Percentiles rank a stretch among this genome's conserved stretches.
Conservation (phyloP, 2,797 vertebrate genomes). For the Channallabes apus region DNA sequence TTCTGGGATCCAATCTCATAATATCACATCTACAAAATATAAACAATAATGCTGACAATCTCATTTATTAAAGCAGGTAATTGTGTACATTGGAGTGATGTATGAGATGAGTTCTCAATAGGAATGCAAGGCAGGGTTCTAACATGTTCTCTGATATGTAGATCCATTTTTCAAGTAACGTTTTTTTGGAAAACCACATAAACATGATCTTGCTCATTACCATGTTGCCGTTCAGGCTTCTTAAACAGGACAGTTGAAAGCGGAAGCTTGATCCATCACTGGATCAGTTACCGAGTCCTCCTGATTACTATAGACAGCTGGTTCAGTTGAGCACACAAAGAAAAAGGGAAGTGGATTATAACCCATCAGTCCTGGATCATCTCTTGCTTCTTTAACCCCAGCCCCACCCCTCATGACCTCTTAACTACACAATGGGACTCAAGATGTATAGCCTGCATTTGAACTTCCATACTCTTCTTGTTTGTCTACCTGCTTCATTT, state of each 20-base stretch:
- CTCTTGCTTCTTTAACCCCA: constrained; percentile 22
- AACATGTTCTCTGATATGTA: constrained; percentile 46
- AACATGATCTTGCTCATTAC: constrained; percentile 50
- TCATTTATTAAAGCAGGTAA: not conserved
- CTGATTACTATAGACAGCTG: constrained; percentile 49
- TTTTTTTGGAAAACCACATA: constrained; percentile 39
- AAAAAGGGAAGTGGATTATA: constrained; percentile 43
- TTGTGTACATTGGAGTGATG: not conserved
- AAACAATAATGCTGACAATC: not conserved
- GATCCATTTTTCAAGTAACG: constrained; percentile 47
- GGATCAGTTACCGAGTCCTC: constrained; percentile 52
- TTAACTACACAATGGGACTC: constrained; percentile 39
- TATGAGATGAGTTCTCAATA: constrained; percentile 23
- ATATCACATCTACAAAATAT: not conserved
- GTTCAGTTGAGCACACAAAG: constrained; percentile 49
- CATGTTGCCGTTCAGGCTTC: constrained; percentile 43
- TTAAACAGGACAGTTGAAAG: constrained; percentile 46
- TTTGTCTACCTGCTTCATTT: constrained; percentile 35
- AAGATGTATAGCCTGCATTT: constrained; percentile 42
- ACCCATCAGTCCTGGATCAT: constrained; percentile 41
- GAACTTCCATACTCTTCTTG: constrained; percentile 35
- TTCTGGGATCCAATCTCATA: not conserved
- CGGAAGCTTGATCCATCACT: constrained; percentile 55
- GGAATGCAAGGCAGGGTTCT: constrained; percentile 47
- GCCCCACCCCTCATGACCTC: constrained; percentile 2